phyloP scores from a whole-genome alignment of 2,888 invertebrate species.

The Hydriomena furcata region DNA sequence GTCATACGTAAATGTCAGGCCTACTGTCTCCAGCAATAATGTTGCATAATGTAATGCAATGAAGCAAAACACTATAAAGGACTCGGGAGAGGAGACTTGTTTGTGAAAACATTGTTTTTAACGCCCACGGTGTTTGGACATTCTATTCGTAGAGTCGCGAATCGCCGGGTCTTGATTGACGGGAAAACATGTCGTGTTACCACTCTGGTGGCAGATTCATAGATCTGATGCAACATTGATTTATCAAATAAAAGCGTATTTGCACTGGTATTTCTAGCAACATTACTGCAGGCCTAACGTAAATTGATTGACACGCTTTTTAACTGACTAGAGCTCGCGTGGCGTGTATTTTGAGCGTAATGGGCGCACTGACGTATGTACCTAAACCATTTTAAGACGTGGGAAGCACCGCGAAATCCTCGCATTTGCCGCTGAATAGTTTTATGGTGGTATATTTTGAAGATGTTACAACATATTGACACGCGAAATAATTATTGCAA shows the following conservation, averaged over 20 bases:
- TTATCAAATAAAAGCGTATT: conserved; percentile 39
- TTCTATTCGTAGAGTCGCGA: conserved; percentile 15
- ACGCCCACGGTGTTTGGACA: conserved; percentile 8
- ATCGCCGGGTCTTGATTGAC: conserved; percentile 13
- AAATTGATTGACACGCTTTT: conserved; percentile 77
- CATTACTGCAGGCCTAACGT: conserved; percentile 57
- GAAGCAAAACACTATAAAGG: conserved; percentile 36
- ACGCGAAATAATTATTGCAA: conserved; percentile 37
- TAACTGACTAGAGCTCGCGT: conserved; percentile 59
- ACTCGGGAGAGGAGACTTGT: conserved; percentile 36
- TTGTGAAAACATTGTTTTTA: conserved; percentile 13
- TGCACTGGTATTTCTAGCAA: conserved; percentile 47
- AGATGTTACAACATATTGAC: conserved; percentile 42
- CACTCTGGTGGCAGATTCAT: conserved; percentile 20
- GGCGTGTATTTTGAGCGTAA: conserved; percentile 70
- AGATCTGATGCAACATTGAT: conserved; percentile 35
- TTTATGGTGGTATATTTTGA: conserved; percentile 52
- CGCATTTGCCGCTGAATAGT: conserved; percentile 53
- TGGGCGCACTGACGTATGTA: conserved; percentile 67
- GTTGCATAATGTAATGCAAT: conserved; percentile 53
- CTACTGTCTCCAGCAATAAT: conserved; percentile 55
- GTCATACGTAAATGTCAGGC: conserved; percentile 64
- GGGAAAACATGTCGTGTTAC: conserved; percentile 23
- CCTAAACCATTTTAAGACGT: conserved; percentile 66
- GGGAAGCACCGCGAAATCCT: conserved; percentile 65